phyloP scores from a whole-genome alignment of 2,113 vertebrate species.

The Apus apus region DNA sequence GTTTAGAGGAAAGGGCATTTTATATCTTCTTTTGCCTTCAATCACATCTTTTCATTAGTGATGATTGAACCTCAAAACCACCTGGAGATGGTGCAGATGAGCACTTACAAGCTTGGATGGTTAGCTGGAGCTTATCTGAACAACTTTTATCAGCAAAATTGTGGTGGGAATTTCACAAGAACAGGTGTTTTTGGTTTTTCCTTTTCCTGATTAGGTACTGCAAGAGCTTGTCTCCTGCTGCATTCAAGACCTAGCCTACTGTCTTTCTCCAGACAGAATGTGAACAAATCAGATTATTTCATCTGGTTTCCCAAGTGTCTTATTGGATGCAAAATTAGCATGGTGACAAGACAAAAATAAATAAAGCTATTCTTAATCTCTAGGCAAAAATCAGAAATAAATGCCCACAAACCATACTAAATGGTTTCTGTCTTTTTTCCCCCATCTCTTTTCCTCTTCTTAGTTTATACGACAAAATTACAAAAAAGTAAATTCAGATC shows the following conservation, averaged over 20 bases:
- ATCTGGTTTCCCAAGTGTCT: neutral
- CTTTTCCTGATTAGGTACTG: neutral
- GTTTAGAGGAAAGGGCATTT: constrained; percentile 26
- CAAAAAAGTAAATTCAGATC: neutral
- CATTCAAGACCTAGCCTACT: neutral
- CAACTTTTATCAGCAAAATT: constrained; percentile 40
- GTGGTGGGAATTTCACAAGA: constrained; percentile 19
- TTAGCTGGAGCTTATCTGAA: constrained; percentile 58
- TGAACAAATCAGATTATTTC: neutral
- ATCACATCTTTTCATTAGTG: constrained; percentile 50
- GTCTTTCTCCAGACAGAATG: neutral
- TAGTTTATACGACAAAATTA: neutral
- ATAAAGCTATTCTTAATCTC: neutral
- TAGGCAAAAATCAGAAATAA: neutral
- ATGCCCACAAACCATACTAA: neutral
- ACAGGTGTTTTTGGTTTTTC: neutral
- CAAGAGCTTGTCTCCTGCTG: neutral
- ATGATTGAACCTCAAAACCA: constrained; percentile 48
- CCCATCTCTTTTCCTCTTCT: no score
- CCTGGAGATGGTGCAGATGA: constrained; percentile 49
- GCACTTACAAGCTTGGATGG: constrained; percentile 35
- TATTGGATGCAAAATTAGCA: neutral
- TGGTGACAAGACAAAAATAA: neutral
- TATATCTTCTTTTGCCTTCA: constrained; percentile 27
- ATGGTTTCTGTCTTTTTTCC: neutral